A percentile compares a stretch with the other conserved stretches of the same genome.
Conservation (phyloP, 2,888 invertebrate genomes). For the Pemphredon lugubris region DNA sequence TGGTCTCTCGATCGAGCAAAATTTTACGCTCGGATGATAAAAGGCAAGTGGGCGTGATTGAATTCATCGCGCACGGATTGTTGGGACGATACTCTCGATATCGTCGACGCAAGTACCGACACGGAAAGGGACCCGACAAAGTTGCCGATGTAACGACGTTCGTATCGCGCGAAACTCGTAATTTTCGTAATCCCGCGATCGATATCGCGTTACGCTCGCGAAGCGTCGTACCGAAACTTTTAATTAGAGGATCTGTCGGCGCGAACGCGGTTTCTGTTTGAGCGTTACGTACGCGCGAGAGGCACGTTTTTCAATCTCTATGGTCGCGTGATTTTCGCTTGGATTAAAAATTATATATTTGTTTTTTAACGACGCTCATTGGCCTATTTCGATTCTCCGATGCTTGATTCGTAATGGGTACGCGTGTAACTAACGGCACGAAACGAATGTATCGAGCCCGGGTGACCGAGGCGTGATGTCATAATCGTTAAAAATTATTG, state of each 20-base stretch:
- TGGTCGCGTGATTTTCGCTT: too few relatives aligned
- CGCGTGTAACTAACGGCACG: background rate
- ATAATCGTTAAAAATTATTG: slow-evolving; percentile 41
- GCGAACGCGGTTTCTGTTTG: slow-evolving; percentile 1
- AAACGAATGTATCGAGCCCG: slow-evolving; percentile 15
- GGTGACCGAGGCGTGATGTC: background rate
- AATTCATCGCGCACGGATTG: slow-evolving; percentile 36
- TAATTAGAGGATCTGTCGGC: slow-evolving; percentile 23
- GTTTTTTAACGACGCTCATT: slow-evolving; percentile 21
- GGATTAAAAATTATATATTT: too few relatives aligned
- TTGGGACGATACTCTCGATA: slow-evolving; percentile 34
- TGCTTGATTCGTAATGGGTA: background rate
- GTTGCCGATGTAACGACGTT: slow-evolving; percentile 16
- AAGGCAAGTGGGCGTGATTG: slow-evolving; percentile 49
- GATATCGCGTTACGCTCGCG: slow-evolving; percentile 22
- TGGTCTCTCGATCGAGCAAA: slow-evolving; percentile 13
- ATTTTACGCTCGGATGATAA: slow-evolving; percentile 37
- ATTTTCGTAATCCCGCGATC: slow-evolving; percentile 6
- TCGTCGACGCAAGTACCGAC: slow-evolving; percentile 9
- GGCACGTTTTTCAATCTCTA: too few relatives aligned
- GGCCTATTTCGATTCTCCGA: background rate
- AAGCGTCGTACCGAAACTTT: slow-evolving; percentile 17
- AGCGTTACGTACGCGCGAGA: background rate
- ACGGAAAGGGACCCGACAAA: slow-evolving; percentile 36
- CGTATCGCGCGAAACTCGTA: slow-evolving; percentile 10